A percentile compares a stretch with the other conserved stretches of the same genome.
Conservation (phyloP, 30 jellyfish, hydroid and myxozoan genomes). For the Turritopsis dohrnii region DNA sequence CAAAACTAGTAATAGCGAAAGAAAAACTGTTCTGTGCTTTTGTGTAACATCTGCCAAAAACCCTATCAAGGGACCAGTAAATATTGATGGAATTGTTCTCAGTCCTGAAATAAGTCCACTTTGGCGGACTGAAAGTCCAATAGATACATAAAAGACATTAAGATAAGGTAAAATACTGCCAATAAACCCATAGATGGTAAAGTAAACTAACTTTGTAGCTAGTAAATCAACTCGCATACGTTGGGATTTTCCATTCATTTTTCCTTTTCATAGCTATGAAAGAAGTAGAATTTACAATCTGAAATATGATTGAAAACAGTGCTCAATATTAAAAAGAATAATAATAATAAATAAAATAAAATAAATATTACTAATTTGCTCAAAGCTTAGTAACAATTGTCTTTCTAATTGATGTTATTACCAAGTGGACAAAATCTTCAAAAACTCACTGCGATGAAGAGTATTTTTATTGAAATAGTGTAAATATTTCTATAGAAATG, state of each 20-base stretch:
- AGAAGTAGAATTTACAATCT: too few species aligned
- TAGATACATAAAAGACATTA: not conserved
- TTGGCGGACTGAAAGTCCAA: constrained; percentile 9
- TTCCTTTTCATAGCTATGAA: too few species aligned
- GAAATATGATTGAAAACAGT: too few species aligned
- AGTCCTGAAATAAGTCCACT: constrained; percentile 16
- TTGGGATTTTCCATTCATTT: not conserved
- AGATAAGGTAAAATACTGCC: constrained; percentile 7
- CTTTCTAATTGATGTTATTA: too few species aligned
- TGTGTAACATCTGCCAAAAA: not conserved
- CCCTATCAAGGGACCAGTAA: not conserved
- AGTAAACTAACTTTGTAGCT: not conserved
- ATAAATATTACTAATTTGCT: too few species aligned
- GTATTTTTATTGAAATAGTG: too few species aligned
- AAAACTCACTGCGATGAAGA: too few species aligned
- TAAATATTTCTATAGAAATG: too few species aligned
- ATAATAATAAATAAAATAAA: too few species aligned
- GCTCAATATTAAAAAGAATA: too few species aligned
- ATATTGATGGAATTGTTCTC: constrained; percentile 8
- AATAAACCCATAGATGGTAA: not conserved
- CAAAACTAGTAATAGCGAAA: not conserved
- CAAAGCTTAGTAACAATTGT: too few species aligned
- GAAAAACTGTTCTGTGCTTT: not conserved
- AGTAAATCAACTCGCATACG: not conserved
- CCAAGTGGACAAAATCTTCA: too few species aligned